Evolutionary conservation across 1,140 invertebrate genomes (phyloP).

Genomic region (Drosophila tristis): DNA sequence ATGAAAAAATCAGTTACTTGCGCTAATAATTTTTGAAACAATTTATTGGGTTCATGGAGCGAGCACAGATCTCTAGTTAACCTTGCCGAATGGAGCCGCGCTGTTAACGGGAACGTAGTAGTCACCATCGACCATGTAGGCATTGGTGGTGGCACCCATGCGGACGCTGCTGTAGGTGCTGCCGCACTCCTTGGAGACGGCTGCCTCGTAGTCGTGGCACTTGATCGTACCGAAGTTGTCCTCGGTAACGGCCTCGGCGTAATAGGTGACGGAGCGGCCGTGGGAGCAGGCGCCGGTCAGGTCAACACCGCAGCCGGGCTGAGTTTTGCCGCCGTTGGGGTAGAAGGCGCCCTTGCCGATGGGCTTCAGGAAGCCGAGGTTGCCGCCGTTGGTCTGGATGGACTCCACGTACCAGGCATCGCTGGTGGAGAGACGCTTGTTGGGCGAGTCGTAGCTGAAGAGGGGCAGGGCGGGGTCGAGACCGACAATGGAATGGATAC

Average conservation of each 20-base stretch:
- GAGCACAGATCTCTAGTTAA: constrained; percentile 51
- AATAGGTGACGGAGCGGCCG: constrained; percentile 85
- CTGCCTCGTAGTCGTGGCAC: constrained; percentile 59
- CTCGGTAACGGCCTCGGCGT: constrained; percentile 84
- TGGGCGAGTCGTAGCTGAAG: constrained; percentile 70
- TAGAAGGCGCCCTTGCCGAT: constrained; percentile 85
- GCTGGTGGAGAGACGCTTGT: constrained; percentile 80
- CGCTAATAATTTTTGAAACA: too few species aligned
- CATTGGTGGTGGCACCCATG: constrained; percentile 81
- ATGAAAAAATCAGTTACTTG: too few species aligned
- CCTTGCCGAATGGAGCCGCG: constrained; percentile 80
- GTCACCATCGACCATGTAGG: constrained; percentile 77
- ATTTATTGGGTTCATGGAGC: too few species aligned
- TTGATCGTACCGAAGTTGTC: constrained; percentile 62
- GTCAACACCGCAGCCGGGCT: constrained; percentile 86
- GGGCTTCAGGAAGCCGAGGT: constrained; percentile 84
- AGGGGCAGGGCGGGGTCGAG: constrained; percentile 85
- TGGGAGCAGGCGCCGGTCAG: constrained; percentile 84
- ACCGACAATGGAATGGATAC: constrained; percentile 74
- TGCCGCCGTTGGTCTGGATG: constrained; percentile 86
- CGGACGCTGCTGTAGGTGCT: constrained; percentile 67
- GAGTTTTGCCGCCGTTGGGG: constrained; percentile 84
- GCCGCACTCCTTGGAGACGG: constrained; percentile 61
- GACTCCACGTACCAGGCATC: constrained; percentile 78
- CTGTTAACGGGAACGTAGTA: constrained; percentile 73